These are phyloP conservation scores for Alosa sapidissima DNA, from an alignment of 2,797 vertebrate species.

Conservation along the genomic window DNA sequence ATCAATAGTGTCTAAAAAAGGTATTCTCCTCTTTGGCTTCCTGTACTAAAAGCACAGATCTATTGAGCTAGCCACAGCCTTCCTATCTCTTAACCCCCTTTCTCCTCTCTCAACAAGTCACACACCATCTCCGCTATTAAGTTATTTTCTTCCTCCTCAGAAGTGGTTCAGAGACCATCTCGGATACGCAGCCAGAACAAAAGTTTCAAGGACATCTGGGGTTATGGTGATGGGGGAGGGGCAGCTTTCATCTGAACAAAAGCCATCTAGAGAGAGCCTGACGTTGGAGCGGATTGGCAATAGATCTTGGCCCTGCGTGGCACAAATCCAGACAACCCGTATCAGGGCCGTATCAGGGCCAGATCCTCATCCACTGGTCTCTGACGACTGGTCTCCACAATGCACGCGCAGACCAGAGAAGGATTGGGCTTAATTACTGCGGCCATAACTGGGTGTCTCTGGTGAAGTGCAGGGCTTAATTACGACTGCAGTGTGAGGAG, in stretches of 20 bases:
- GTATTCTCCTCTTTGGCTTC: conserved; percentile 49
- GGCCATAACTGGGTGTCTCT: not conserved
- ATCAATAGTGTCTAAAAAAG: conserved; percentile 72
- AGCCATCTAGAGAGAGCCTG: not conserved
- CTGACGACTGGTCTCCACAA: not conserved
- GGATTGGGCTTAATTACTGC: not conserved
- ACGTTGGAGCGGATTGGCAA: not conserved
- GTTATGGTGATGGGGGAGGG: not conserved
- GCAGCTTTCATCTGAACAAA: not conserved
- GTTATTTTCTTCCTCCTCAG: not conserved
- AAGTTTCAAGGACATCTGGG: conserved; percentile 21
- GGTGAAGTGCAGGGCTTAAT: not conserved
- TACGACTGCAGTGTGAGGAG: not conserved
- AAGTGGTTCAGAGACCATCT: conserved; percentile 13
- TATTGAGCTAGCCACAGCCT: conserved; percentile 48
- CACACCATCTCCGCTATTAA: conserved; percentile 14
- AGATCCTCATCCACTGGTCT: not conserved
- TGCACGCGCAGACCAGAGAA: not conserved
- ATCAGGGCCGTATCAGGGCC: not conserved
- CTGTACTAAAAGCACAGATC: conserved; percentile 47
- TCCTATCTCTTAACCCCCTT: conserved; percentile 29
- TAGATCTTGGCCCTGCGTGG: not conserved
- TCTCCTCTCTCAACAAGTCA: conserved; percentile 8
- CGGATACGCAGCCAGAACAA: conserved; percentile 10
- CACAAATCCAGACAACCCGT: not conserved